phyloP scores from a whole-genome alignment of 1,140 invertebrate genomes.

The Harlomillsia oculata region DNA sequence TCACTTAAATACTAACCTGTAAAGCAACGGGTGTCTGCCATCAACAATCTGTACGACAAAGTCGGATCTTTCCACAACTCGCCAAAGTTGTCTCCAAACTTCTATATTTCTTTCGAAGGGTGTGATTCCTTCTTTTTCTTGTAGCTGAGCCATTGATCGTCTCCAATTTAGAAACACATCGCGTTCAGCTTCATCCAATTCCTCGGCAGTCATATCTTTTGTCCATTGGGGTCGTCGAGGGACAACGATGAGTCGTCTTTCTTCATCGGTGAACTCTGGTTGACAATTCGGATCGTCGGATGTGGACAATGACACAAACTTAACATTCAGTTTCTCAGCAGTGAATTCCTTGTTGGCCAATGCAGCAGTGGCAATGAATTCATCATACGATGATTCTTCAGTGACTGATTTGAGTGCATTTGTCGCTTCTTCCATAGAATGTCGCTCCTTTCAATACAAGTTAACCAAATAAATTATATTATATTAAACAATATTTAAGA shows the following conservation, averaged over 20 bases:
- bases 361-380: slow-evolving; percentile 88
- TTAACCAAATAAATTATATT: background rate
- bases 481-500: background rate
- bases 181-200: slow-evolving; percentile 65
- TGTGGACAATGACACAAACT: slow-evolving; percentile 52
- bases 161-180: slow-evolving; percentile 82
- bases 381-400: slow-evolving; percentile 88
- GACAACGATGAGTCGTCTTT: slow-evolving; percentile 28
- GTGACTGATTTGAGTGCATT: slow-evolving; percentile 74
- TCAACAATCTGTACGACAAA: slow-evolving; percentile 93
- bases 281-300: slow-evolving; percentile 3
- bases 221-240: slow-evolving; percentile 66
- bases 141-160: slow-evolving; percentile 61
- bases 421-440: slow-evolving; percentile 21
- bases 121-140: slow-evolving; percentile 75
- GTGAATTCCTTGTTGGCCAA: slow-evolving; percentile 86
- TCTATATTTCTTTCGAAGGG: slow-evolving; percentile 98
- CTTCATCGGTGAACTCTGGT: slow-evolving; percentile 13
- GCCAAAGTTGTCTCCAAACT: slow-evolving; percentile 97
- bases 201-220: slow-evolving; percentile 58
- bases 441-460: slow-evolving; percentile 22
- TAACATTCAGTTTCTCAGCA: slow-evolving; percentile 79
- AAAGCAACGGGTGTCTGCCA: slow-evolving; percentile 90
- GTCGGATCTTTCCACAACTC: slow-evolving; percentile 89
- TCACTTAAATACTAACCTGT: slow-evolving; percentile 41